Base-by-base conservation (phyloP, 2,888 invertebrate genomes). In the Malacosoma neustria region DNA sequence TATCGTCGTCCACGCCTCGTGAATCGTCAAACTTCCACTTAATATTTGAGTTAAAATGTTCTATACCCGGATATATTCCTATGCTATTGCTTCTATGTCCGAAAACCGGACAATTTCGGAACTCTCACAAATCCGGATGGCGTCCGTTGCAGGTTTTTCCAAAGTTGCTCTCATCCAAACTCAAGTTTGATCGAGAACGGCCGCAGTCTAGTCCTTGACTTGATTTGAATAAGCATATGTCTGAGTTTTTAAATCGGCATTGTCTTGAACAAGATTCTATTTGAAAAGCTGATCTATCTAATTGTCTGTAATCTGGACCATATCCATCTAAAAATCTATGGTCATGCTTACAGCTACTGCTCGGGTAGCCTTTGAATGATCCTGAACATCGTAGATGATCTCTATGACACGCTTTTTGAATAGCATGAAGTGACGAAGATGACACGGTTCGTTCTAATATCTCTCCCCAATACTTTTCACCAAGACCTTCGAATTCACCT, bases 371-470 rank as follows among this genome's bases (percentile, higher is more conserved):
- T 61, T 87, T 87, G 36, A 86, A 84, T 1, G 86, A 86, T 15
- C 86, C 86, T 7, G 77, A 66, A 48, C 76, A 87, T 43, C 79
- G 58, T 14, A 76, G 69, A 40, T 39, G 36, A 30, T 85, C 86
- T 51, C 84, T 66, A 35, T 85, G 82, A 33, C 85, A 87, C 22
- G 81, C 71, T 54, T 86, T 87, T 56, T 90, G 90, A 47, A 91
- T 86, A 15, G 91, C 91, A 57, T 93, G 93, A 32, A 93, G 81
- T 34, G 93, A 93, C 39, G 88, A 90, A 1, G 92, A 92, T 32
- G 93, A 93, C 5, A 93, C 89, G 1, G 93, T 93, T 4, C 93
- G 85, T 66, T 93, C 93, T 48, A 93, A 76, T 55, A 93, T 93
- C 79, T 93, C 93, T 13, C 91, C 91, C 91, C 91, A 91, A 59